A percentile compares a stretch with the other conserved stretches of the same genome.
phyloP scores from a whole-genome alignment of 64 coral and sea anemone genomes.

The Hydrozoanthus tunicans region DNA sequence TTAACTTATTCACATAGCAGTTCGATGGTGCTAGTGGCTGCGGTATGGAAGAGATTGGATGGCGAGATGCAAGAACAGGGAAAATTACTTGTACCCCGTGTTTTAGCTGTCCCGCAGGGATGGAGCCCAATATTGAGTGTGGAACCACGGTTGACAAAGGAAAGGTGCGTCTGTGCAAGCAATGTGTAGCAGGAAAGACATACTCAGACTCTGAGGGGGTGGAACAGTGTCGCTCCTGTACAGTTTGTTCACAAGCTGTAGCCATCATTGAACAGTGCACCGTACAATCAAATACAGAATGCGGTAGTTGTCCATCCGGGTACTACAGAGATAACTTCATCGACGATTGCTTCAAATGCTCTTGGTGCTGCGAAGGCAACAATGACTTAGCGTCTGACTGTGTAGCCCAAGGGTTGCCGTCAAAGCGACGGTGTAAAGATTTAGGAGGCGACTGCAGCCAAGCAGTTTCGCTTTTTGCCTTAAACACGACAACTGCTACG shows the following conservation, averaged over 20 bases:
- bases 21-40: background rate
- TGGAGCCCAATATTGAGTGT: constrained; percentile 30
- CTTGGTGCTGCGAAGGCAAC: constrained; percentile 36
- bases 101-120: background rate
- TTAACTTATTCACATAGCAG: background rate
- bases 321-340: constrained; percentile 19
- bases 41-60: constrained; percentile 6
- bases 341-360: constrained; percentile 35
- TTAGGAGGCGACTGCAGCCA: background rate
- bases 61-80: constrained; percentile 12
- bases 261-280: constrained; percentile 4
- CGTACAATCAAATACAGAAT: constrained; percentile 16
- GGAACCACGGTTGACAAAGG: constrained; percentile 15
- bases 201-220: constrained; percentile 26
- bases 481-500: background rate
- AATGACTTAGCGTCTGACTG: background rate
- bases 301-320: constrained; percentile 6
- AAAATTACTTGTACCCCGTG: background rate
- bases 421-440: constrained; percentile 18
- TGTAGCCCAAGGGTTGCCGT: background rate
- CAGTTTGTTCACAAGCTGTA: background rate
- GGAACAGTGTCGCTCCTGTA: background rate
- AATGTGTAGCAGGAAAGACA: background rate
- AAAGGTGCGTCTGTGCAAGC: background rate
- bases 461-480: background rate